Percentiles rank a stretch among this genome's conserved stretches.
phyloP scores from a whole-genome alignment of 2,113 vertebrate species.

The Lamprologus sp. region DNA sequence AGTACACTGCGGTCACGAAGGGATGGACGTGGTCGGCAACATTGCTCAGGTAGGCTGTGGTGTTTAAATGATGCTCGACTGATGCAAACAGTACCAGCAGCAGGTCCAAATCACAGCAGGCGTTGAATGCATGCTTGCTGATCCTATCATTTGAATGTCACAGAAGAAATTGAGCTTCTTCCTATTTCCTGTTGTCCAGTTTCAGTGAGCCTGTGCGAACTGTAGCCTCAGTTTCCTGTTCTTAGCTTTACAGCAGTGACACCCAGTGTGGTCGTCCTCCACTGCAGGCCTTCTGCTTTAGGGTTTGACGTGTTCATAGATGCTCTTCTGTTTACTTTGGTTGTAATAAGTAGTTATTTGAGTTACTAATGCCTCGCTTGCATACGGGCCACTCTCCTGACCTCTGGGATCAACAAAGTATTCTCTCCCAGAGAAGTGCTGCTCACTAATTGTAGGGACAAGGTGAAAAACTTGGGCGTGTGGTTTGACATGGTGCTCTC shows the following conservation, averaged over 20 bases:
- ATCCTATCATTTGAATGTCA: not conserved
- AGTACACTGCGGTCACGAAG: accelerated
- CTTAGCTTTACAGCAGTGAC: not conserved
- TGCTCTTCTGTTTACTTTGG: not conserved
- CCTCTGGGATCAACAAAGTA: not conserved
- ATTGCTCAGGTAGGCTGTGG: not conserved
- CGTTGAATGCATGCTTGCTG: not conserved
- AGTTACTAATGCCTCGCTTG: not conserved
- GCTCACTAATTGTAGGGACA: not conserved
- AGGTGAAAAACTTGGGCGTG: too few species aligned
- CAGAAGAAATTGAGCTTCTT: not conserved
- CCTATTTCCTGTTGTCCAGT: not conserved
- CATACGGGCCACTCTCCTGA: accelerated
- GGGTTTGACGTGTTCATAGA: not conserved
- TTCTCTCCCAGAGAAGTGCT: not conserved
- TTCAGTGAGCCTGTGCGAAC: not conserved
- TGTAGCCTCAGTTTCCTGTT: not conserved
- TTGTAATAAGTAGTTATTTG: not conserved
- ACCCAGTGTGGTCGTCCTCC: not conserved
- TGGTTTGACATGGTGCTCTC: too few species aligned
- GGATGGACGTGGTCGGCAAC: not conserved
- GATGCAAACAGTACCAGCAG: not conserved
- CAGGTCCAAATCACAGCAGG: not conserved
- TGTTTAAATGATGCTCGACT: not conserved
- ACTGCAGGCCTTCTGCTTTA: not conserved